Evolutionary conservation across 2,888 invertebrate genomes (phyloP).

Genomic region (Plagodis dolabraria): DNA sequence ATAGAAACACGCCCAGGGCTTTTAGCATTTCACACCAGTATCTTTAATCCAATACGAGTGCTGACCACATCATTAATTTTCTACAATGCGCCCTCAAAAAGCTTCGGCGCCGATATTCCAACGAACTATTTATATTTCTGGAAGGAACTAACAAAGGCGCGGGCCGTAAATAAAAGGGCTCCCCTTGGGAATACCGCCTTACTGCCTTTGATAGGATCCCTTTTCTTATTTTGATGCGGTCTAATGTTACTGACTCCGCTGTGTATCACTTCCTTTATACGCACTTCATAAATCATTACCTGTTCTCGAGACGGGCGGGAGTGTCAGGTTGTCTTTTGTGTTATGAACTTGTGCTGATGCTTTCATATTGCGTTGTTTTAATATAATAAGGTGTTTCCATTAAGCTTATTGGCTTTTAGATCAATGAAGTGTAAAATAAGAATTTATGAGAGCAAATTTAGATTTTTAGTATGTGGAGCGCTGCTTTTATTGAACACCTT

Average conservation of each 20-base stretch:
- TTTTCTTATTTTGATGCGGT: conserved; percentile 81
- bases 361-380: conserved; percentile 7
- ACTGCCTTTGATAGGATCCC: conserved; percentile 81
- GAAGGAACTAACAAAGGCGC: conserved; percentile 75
- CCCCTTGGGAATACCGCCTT: conserved; percentile 72
- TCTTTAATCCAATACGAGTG: conserved; percentile 78
- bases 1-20: conserved; percentile 71
- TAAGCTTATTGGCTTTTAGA: too few species aligned
- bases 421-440: too few species aligned
- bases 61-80: conserved; percentile 84
- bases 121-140: conserved; percentile 83
- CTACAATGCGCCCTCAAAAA: conserved; percentile 80
- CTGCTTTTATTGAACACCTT: too few species aligned
- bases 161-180: conserved; percentile 78
- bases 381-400: conserved; percentile 1
- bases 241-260: conserved; percentile 68
- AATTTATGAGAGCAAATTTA: too few species aligned
- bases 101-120: conserved; percentile 76
- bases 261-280: conserved; percentile 69
- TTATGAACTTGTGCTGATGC: conserved; percentile 12
- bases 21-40: conserved; percentile 71
- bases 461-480: too few species aligned
- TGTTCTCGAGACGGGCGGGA: conserved; percentile 46
- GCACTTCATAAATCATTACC: conserved; percentile 80
- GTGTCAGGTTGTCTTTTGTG: conserved; percentile 35